Base-by-base conservation (phyloP, 2,888 invertebrate genomes). In the Lypha dubia region DNA sequence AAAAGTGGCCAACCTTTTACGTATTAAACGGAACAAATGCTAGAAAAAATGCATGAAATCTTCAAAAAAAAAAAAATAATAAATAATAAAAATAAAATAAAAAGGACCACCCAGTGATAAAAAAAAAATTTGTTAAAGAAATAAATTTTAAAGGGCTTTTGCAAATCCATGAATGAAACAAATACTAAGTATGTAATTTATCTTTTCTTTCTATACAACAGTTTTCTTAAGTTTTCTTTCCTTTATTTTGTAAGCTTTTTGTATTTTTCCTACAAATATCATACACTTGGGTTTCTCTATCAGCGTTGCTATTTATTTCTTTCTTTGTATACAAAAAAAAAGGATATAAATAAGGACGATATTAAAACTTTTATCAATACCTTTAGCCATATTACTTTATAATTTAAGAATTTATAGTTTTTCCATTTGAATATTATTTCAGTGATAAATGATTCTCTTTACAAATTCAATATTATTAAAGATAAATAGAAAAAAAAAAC, bases 401-500 rank as follows among this genome's bases (percentile, higher is more conserved):
- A 83, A 38, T 73, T 77, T 65, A 71, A 56, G 65, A 67, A 8
- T 46, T 46, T 73, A 49, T 49, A 53, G 56, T 24, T 51, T 41
- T 74, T 38, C 67, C 38, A 49, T 58, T 17, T 49, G 15, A 41
- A 38, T 56, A 63, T 71, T 63, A 58, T 11, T 41, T 46, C 35
- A 60, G 56, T 83, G 83, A 83, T 68, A 84, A 82, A 82, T 84
- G 51, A 65, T 65, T 76, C 65, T 49, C 46, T 74, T 79, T 63
- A 51, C 49, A 73, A 58, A 80, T 74, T 22, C 22, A 9, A 9
- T 41, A 56, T 62, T 53, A 17, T 71, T 44, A 35, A 17, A n/a
- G 41, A 51, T 7, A 7, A 4, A 22, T 6, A 38, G 28, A 7
- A 22, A 13, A 58, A 7, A 22, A 13, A 58, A 56, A 6, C 8